Evolutionary conservation across 2,113 vertebrate species (phyloP), one percentile per base, ranked within the genome.

Genomic region (Podarcis raffonei): DNA sequence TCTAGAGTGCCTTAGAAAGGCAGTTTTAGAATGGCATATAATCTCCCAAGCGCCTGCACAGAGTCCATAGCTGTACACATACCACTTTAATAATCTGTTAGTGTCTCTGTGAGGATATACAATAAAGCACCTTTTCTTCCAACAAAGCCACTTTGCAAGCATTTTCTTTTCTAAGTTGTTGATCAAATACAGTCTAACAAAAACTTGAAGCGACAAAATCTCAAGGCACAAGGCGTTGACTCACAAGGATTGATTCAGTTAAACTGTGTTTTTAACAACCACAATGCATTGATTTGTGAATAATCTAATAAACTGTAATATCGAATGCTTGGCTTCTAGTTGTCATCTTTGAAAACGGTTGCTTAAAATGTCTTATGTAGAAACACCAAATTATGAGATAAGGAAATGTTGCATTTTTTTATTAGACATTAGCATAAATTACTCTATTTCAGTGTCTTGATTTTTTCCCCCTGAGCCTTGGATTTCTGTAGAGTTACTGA

Each of bases 401-500:
- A 23, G 37, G 42, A 76, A 76, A 37, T 22, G 6, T 27, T 20
- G 39, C 11, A 53, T 53, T 9, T 77, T 77, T 77, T 12, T 5
- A 25, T 48, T 42, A 25, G 23, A 77, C 42, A 12, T 53, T 42
- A 30, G 39, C 35, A 22, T 37, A 39, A 16, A 83, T 16, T 68
- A 83, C 42, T 35, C 39, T 65, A 71, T 87, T 76, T 59, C 59
- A 87, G 48, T 81, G 83, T 86, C 89, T 93, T 12, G 86, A 83
- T 94, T 87, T 87, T 94, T 84, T 20, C 2, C 15, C 4, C 12
- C 59, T 76, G 84, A 90, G 69, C 81, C 71, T 92, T 85, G 75
- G 90, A 89, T 53, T 82, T 66, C 23, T 82, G 81, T 5, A 66
- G 37, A 65, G 32, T 37, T 66, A 4, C 37, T 68, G 25, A 37